Base-by-base conservation (phyloP, 2,797 vertebrate genomes). In the Danio aesculapii region DNA sequence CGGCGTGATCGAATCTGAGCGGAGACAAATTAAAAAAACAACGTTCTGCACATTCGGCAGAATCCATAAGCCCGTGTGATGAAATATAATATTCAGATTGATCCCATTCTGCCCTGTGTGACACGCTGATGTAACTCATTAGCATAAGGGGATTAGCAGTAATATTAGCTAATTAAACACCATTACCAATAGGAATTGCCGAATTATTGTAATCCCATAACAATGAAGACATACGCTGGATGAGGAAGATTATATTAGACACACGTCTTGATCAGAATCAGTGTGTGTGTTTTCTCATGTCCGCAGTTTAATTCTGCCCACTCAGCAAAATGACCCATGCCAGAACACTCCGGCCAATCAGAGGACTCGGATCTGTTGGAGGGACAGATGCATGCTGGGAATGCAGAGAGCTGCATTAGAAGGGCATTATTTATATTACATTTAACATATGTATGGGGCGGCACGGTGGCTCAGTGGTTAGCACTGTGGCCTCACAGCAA, bases 381-480 rank as follows among this genome's bases (percentile, higher is more conserved):
- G 59, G 16, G 11, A 75, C 7, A 19, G 49, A 49, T 80, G 75
- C 75, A 78, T 81, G 78, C 78, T 79, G 81, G 81, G 81, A 79
- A 83, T 57, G 70, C 30, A 71, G 78, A 74, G 77, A 61, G 77
- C 75, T 30, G 78, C 30, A 61, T 50, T 68, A 69, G 64, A 71
- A 30, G 30, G 30, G 3, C 30, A 30, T 30, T n/a, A n/a, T n/a
- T n/a, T n/a, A n/a, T n/a, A n/a, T n/a, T n/a, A n/a, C n/a, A n/a
- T n/a, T n/a, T n/a, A n/a, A n/a, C n/a, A n/a, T n/a, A n/a, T n/a
- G n/a, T n/a, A n/a, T n/a, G n/a, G n/a, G n/a, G n/a, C n/a, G n/a
- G n/a, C n/a, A n/a, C n/a, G n/a, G n/a, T n/a, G n/a, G n/a, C n/a
- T n/a, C n/a, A n/a, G n/a, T n/a, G n/a, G n/a, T n/a, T n/a, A n/a